These are phyloP conservation scores for Rhadina sibilatrix DNA, from an alignment of 2,113 vertebrate species.

Conservation along the genomic window DNA sequence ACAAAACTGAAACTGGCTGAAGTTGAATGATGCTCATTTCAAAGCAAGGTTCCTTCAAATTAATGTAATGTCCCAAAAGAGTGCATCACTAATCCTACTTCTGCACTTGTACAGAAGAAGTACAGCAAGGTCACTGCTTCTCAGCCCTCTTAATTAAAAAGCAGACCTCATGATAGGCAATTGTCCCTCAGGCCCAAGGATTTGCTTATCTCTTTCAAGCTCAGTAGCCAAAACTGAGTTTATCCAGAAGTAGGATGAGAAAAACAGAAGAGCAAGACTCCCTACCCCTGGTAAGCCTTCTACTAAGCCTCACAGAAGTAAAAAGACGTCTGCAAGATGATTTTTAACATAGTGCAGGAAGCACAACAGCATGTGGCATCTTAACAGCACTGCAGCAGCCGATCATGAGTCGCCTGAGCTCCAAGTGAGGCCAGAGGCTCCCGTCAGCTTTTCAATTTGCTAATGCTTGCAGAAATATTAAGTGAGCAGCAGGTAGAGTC, in stretches of 20 bases:
- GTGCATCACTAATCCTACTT: not conserved
- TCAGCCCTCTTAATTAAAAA: conserved; percentile 45
- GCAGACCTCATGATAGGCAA: not conserved
- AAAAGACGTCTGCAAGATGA: not conserved
- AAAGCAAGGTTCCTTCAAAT: not conserved
- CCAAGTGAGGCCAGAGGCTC: not conserved
- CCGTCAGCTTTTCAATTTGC: not conserved
- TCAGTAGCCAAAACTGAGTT: conserved; percentile 9
- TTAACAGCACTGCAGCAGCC: not conserved
- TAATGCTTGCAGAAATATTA: conserved; percentile 18
- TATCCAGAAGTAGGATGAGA: not conserved
- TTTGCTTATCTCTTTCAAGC: conserved; percentile 41
- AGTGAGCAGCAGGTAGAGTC: conserved; percentile 3
- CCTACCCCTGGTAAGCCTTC: not conserved
- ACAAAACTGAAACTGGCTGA: not conserved
- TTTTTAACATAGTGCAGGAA: not conserved
- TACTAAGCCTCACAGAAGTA: not conserved
- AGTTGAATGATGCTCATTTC: not conserved
- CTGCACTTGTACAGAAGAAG: not conserved
- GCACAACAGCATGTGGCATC: not conserved
- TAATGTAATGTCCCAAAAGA: not conserved
- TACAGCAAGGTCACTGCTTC: conserved; percentile 1
- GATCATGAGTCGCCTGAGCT: not conserved
- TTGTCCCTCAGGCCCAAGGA: not conserved
- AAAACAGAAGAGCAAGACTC: not conserved